These are phyloP conservation scores for Pachydiplax longipennis DNA, from an alignment of 2,888 invertebrate species.

Conservation along the genomic window DNA sequence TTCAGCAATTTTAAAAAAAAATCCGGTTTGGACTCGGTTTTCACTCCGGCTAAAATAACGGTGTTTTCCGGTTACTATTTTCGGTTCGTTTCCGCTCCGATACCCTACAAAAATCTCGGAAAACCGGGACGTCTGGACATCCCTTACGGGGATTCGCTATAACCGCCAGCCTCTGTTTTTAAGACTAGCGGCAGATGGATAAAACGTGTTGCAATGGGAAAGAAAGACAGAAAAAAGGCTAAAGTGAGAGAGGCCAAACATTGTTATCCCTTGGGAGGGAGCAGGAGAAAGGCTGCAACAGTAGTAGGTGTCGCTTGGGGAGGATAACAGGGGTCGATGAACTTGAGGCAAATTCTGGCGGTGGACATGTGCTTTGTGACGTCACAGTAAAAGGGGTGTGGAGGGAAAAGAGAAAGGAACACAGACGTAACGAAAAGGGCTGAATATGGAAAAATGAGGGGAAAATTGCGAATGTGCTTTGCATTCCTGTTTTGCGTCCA, in stretches of 20 bases:
- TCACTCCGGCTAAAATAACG: too few relatives aligned
- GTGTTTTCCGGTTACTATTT: too few relatives aligned
- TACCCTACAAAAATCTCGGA: too few relatives aligned
- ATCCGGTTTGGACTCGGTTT: too few relatives aligned
- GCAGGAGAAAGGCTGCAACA: not conserved
- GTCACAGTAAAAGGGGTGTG: not conserved
- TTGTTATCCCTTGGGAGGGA: not conserved
- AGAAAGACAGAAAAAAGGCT: not conserved
- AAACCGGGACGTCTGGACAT: not conserved
- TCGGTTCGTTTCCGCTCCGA: too few relatives aligned
- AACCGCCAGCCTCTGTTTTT: not conserved
- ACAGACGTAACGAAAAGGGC: not conserved
- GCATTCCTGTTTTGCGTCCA: not conserved
- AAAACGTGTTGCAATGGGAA: not conserved
- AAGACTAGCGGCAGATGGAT: not conserved
- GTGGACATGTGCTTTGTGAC: not conserved
- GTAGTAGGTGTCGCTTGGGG: not conserved
- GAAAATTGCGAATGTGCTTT: not conserved
- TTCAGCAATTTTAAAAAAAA: too few relatives aligned
- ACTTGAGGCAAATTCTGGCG: not conserved
- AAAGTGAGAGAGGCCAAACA: constrained; percentile 5
- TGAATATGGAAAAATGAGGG: not conserved
- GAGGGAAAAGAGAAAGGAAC: not conserved
- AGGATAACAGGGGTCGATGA: not conserved
- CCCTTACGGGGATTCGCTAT: not conserved